phyloP scores from a whole-genome alignment of 2,888 invertebrate genomes.

The Onthophagus sagittarius region DNA sequence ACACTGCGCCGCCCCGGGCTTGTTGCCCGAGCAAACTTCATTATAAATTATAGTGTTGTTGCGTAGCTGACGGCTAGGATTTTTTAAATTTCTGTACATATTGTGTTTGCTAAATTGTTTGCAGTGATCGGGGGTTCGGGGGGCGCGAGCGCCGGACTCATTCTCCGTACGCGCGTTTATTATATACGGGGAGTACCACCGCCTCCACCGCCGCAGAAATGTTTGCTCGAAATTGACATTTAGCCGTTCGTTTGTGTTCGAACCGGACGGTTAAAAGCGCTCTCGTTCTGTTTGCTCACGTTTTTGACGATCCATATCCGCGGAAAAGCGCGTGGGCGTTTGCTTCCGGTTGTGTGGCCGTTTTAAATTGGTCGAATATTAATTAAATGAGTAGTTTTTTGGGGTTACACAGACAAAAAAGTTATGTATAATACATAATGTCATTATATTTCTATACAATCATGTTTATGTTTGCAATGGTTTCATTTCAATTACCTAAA shows the following conservation, averaged over 20 bases:
- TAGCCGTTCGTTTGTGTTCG: constrained; percentile 15
- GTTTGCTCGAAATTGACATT: constrained; percentile 18
- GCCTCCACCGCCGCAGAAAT: constrained; percentile 1
- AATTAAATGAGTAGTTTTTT: neutral
- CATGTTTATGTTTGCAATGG: too few species aligned
- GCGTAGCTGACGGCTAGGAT: constrained; percentile 44
- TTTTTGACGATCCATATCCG: constrained; percentile 10
- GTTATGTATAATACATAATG: too few species aligned
- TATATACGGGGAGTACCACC: constrained; percentile 4
- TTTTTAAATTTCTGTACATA: constrained; percentile 46
- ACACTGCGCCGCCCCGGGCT: constrained; percentile 33
- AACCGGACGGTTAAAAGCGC: constrained; percentile 8
- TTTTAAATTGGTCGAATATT: neutral
- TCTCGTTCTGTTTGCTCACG: constrained; percentile 12
- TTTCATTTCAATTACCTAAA: too few species aligned
- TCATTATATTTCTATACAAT: too few species aligned
- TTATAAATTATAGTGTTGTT: constrained; percentile 47
- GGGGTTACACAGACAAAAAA: too few species aligned
- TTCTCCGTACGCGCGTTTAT: constrained; percentile 8
- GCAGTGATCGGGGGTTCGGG: constrained; percentile 27
- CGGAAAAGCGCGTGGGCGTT: neutral
- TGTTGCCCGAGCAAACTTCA: constrained; percentile 47
- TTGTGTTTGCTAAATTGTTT: constrained; percentile 32
- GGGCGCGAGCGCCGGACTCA: constrained; percentile 14
- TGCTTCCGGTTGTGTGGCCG: neutral